A percentile compares a stretch with the other conserved stretches of the same genome.
Conservation (phyloP, 2,888 invertebrate species). For the Itoplectis maculator region DNA sequence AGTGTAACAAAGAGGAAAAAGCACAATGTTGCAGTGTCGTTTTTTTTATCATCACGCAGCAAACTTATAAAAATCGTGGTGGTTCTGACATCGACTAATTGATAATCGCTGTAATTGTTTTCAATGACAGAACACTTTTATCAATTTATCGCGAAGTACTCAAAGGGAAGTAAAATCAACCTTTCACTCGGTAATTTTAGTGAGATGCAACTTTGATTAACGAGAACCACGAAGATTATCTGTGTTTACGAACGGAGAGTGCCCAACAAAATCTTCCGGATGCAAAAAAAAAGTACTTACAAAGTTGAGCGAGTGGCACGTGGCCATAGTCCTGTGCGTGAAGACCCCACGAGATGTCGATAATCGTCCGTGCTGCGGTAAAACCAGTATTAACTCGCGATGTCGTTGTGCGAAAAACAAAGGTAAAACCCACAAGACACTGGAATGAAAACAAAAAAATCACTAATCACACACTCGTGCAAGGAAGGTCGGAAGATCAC, state of each 20-base stretch:
- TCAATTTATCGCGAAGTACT: too few species aligned
- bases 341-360: slow-evolving; percentile 40
- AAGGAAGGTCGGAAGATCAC: slow-evolving; percentile 7
- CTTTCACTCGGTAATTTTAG: too few species aligned
- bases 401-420: slow-evolving; percentile 14
- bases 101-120: too few species aligned
- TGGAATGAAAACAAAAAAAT: neutral
- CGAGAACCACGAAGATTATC: too few species aligned
- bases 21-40: neutral
- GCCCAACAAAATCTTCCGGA: too few species aligned
- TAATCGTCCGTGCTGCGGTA: slow-evolving; percentile 25
- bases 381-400: neutral
- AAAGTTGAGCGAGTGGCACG: slow-evolving; percentile 45
- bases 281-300: slow-evolving; percentile 35
- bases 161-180: too few species aligned
- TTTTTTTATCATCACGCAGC: neutral
- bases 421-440: neutral
- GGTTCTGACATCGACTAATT: too few species aligned
- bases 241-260: too few species aligned
- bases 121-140: too few species aligned
- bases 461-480: slow-evolving; percentile 30
- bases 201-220: too few species aligned
- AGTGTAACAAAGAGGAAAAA: neutral
- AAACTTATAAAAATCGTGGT: neutral
- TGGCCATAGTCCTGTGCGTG: slow-evolving; percentile 46